Base-by-base conservation (phyloP, 2,797 vertebrate genomes). In the Chloroceryle amazona region DNA sequence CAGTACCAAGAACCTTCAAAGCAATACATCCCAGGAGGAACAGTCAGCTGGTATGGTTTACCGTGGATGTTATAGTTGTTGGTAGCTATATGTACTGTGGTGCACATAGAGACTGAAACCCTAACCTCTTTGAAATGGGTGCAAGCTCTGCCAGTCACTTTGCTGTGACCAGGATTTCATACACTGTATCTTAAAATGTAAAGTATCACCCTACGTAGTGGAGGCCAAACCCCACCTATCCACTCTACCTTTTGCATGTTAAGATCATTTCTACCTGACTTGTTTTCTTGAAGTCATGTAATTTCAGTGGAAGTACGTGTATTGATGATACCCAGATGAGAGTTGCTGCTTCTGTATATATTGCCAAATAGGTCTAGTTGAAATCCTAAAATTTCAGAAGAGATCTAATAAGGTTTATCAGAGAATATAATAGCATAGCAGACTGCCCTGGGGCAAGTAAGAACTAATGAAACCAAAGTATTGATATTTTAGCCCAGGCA, bases 321-420 rank as follows among this genome's bases (percentile, higher is more conserved):
- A 76, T 33, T 60, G 58, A 70, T 81, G 66, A 49, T 76, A 51
- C 31, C 16, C 35, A 60, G 42, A 58, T 60, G 22, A 84, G 42
- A 78, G 47, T 25, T 81, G 35, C 39, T 84, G 12, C 33, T 79
- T 75, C 76, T 41, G 73, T 35, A 29, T 75, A 44, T 35, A 55
- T 70, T 81, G 62, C 54, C 35, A 86, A 86, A 76, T 71, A 46
- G 16, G 55, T 18, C 58, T 44, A 42, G 39, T 65, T 94, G 75
- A 73, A 94, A 89, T 57, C 39, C 55, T 66, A 58, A 70, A 35
- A 85, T 87, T 95, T 82, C 63, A 66, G 86, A 71, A 39, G 31
- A 86, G 28, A 62, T 86, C 51, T 84, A 79, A 75, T 84, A 84
- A 81, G 74, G 51, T 51, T 82, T 82, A 79, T 84, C 84, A 81